Evolutionary conservation across 2,797 vertebrate species (phyloP), one percentile per base, ranked within the genome.

Genomic region (Odontamblyopus lacepedii): DNA sequence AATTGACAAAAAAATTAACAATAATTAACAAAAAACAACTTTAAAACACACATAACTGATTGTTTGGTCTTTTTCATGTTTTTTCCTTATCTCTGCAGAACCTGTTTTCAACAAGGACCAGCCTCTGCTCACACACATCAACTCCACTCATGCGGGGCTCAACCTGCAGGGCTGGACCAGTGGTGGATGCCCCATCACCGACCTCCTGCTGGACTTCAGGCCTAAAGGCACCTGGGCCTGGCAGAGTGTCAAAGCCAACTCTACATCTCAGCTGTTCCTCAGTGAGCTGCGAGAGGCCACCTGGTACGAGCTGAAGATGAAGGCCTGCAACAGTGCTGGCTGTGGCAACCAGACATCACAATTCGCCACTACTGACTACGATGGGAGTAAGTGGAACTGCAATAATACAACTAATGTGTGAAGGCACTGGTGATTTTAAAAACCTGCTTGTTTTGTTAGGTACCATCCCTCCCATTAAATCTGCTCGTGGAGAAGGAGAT

Each of bases 101-200:
- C 98, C 98, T 0, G 96, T 97, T 86, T 99, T 99, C 90, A 98
- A 97, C 91, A 98, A 97, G 90, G 98, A 99, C 85, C 97, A 98
- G 88, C 97, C 97, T 19, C 95, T 99, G 77, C 96, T 99, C 90
- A 99, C 96, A 15, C 97, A 99, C 93, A 96, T 99, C 92, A 99
- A 98, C 94, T 96, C 97, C 84, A 98, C 96, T 0, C 97, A 99
- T 0, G 97, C 97, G n/a, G 91, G 97, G 16, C 94, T 99, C 69
- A 98, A 98, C 92, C 95, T 99, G 80, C 97, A 97, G 90, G 98
- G 98, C 87, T 99, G 97, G 97, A 97, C 94, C 86, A 98, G 96
- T 0, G 98, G 98, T 0, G 98, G 98, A 78, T 99, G 98, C 88
- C 98, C 97, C 71, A 98, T 99, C 92, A 96, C 95, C 0, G 95